These are phyloP conservation scores for Oreortyx pictus DNA, from an alignment of 2,797 vertebrate genomes.

Conservation along the genomic window DNA sequence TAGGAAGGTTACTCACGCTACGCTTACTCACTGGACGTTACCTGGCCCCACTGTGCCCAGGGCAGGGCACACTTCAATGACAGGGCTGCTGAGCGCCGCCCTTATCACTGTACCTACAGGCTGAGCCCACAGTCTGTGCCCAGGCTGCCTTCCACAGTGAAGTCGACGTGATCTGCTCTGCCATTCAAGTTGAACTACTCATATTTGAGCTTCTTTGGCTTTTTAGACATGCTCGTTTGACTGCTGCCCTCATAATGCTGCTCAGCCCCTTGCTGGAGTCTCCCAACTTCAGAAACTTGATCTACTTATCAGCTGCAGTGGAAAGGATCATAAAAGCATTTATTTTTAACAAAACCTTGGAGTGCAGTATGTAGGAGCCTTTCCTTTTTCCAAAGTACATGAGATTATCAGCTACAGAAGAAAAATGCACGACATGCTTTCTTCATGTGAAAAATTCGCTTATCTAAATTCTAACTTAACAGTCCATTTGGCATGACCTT, in stretches of 20 bases:
- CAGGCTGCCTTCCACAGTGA: neutral
- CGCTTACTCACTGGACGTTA: slow-evolving; percentile 34
- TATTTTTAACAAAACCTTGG: neutral
- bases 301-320: neutral
- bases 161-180: neutral
- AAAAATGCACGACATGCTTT: neutral
- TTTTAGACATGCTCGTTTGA: neutral
- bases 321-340: neutral
- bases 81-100: neutral
- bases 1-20: slow-evolving; percentile 32
- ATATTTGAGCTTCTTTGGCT: neutral
- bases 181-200: neutral
- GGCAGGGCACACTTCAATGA: neutral
- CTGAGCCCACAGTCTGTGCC: neutral
- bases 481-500: neutral
- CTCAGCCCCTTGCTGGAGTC: neutral
- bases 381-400: neutral
- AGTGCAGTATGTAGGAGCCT: neutral
- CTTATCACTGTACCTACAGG: neutral
- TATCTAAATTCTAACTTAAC: neutral
- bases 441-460: neutral
- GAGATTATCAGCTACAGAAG: neutral
- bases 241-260: accelerated
- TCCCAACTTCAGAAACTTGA: neutral
- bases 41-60: neutral